Evolutionary conservation across 2,797 vertebrate genomes (phyloP), one percentile per base, ranked within the genome.

Genomic region (Falco berigora): DNA sequence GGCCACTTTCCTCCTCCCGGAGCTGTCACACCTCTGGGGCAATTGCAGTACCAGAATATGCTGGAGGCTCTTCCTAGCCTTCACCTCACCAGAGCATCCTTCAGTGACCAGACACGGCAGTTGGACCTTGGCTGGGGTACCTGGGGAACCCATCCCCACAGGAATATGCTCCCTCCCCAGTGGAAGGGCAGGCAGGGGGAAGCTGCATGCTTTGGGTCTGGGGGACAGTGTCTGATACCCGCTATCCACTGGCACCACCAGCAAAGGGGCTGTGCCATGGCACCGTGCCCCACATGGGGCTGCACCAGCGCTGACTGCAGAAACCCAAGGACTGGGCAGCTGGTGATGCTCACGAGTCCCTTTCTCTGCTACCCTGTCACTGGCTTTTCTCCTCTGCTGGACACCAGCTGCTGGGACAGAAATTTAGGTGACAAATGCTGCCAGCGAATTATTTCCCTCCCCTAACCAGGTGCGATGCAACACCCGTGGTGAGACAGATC

Each of bases 1-100:
- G 0, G 2, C 19, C 1, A 0, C 19, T 7, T 50, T 12, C 6
- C n/a, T 22, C n/a, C 40, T 12, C 4, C 22, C 1, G 7, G 32
- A 38, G 52, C 19, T 62, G 50, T 56, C 2, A 12, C 20, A 15
- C 5, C 47, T 25, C 61, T 23, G 22, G 38, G 32, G 5, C 17
- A 27, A 16, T 27, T 1, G 2, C 12, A 12, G 2, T 0, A 2
- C 4, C 25, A 23, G 16, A 59, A 40, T 55, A 22, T 14, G 25
- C 38, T 75, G 4, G 6, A 34, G n/a, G 49, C 2, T 52, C 20
- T 59, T 63, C 10, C 58, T 18, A 27, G 25, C 19, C 27, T 55
- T 72, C 30, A 9, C 13, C 19, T 44, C 0, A 0, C 36, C 10
- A 7, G 30, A 68, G n/a, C 24, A 46, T 8, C 63, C 49, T 44